Evolutionary conservation across 2,888 invertebrate genomes (phyloP), one percentile per base, ranked within the genome.

Genomic region (Maniola hyperantus): DNA sequence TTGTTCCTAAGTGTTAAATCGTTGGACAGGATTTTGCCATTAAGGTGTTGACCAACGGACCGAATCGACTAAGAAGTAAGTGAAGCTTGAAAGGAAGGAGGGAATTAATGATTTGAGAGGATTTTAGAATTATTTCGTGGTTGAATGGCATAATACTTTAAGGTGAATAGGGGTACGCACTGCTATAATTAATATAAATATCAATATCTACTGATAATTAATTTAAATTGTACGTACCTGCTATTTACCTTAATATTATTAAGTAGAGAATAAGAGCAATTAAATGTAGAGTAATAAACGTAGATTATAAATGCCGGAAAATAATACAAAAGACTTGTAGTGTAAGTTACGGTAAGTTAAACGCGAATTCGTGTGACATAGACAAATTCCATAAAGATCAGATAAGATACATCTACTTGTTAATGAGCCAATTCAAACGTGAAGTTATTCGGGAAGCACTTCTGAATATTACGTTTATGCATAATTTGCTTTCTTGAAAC

Each of bases 321-420:
- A n/a, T n/a, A n/a, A n/a, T n/a, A n/a, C n/a, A 26, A 2, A 26
- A 26, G 26, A 26, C 26, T 4, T 26, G 15, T 33, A 33, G 26
- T 53, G 33, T n/a, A 11, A 53, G 51, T 53, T 18, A 55, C 54
- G 36, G 15, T 26, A 55, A 15, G 36, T 36, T 55, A 15, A 39
- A 55, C 54, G 54, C 8, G 4, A 15, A 2, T 7, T 36, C 36
- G 5, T 55, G 54, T 55, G 53, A 15, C 18, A 18, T 36, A 15
- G 15, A 36, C 55, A 36, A 54, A 54, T 54, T 54, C 54, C 54
- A 36, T n/a, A 54, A 5, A 54, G 36, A 55, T 36, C 55, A 55
- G 39, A 55, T 55, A 10, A 55, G 55, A 15, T 55, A 55, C 7
- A 48, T 7, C 48, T 48, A 44, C 44, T 44, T 33, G 13, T 6